Evolutionary conservation across 1,140 invertebrate genomes (phyloP).

Genomic region (Eumeta japonica): DNA sequence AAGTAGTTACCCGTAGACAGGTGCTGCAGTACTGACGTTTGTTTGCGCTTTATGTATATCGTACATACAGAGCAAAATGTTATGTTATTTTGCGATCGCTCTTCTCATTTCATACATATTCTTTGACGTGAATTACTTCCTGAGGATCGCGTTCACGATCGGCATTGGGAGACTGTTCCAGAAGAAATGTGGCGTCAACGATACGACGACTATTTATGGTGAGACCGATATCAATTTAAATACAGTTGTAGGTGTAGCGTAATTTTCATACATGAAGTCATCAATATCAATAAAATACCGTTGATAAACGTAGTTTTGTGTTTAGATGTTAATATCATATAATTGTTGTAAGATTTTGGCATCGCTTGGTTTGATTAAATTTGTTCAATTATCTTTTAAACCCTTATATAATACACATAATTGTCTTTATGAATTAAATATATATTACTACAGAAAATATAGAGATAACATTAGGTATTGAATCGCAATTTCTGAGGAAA

Average conservation of each 20-base stretch:
- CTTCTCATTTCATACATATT: constrained; percentile 64
- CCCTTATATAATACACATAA: neutral
- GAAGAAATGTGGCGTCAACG: constrained; percentile 67
- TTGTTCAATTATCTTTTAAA: neutral
- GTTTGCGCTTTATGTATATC: no score
- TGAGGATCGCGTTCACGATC: constrained; percentile 66
- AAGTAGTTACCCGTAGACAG: neutral
- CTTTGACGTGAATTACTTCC: constrained; percentile 77
- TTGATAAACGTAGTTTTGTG: neutral
- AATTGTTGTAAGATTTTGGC: neutral
- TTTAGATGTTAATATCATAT: neutral
- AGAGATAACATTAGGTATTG: no score
- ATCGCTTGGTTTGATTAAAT: neutral
- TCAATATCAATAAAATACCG: neutral
- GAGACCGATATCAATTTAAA: constrained; percentile 22
- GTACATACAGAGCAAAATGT: constrained; percentile 24
- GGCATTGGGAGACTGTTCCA: constrained; percentile 64
- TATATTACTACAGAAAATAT: no score
- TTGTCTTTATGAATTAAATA: neutral
- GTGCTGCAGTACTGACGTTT: neutral
- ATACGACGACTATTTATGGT: constrained; percentile 71
- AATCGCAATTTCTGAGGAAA: no score
- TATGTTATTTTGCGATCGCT: constrained; percentile 30
- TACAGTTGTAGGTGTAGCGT: neutral
- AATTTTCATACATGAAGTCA: neutral